phyloP scores from a whole-genome alignment of 2,888 invertebrate genomes.

The Ectropis crepuscularia region DNA sequence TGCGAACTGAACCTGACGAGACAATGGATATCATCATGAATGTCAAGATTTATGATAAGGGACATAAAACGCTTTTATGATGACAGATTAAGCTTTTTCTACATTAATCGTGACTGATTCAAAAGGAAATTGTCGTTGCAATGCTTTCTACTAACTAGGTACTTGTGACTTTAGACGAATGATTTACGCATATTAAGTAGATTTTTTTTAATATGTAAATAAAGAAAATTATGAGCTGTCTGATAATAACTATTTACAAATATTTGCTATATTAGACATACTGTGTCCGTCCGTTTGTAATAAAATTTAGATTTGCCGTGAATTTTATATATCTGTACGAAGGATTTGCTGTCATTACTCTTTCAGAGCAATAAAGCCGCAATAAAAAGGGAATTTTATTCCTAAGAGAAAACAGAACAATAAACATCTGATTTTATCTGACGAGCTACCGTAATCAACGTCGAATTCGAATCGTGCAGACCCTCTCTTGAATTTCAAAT shows the following conservation, averaged over 20 bases:
- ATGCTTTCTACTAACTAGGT: neutral
- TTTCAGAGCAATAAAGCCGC: neutral
- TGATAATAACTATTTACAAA: too few species aligned
- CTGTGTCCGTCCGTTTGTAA: too few species aligned
- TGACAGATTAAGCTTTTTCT: neutral
- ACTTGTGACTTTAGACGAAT: neutral
- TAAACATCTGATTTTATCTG: slow-evolving; percentile 39
- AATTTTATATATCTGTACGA: too few species aligned
- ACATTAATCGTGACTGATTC: neutral
- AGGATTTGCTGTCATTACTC: slow-evolving; percentile 1
- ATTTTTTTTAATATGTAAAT: too few species aligned
- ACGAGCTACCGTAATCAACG: slow-evolving; percentile 29
- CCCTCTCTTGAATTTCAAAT: slow-evolving; percentile 38
- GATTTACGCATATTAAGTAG: too few species aligned
- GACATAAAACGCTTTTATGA: slow-evolving; percentile 10
- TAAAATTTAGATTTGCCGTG: too few species aligned
- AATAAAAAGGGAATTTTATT: slow-evolving; percentile 14
- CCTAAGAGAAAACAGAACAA: slow-evolving; percentile 17
- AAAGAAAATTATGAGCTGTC: too few species aligned
- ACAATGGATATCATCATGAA: slow-evolving; percentile 23
- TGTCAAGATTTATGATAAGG: slow-evolving; percentile 27
- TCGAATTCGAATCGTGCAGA: slow-evolving; percentile 38
- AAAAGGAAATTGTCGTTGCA: neutral
- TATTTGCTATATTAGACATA: too few species aligned
- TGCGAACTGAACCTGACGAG: slow-evolving; percentile 10